These are phyloP conservation scores for Smutsia gigantea DNA, from an alignment of 2,797 vertebrate genomes.

Conservation along the genomic window DNA sequence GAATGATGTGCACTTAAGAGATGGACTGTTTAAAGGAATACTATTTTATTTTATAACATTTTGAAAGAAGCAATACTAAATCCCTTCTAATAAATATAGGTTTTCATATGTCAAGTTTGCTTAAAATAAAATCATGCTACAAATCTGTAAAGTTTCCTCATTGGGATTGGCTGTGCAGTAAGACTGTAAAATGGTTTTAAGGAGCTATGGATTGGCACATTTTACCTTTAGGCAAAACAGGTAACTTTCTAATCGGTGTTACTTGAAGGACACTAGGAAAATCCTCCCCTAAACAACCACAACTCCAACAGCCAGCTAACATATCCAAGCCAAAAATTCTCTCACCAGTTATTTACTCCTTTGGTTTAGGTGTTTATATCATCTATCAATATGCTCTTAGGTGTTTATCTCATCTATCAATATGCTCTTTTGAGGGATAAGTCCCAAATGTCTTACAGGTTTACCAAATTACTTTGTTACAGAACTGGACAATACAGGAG, in stretches of 20 bases:
- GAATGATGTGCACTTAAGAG: neutral
- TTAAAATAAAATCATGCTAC: slow-evolving; percentile 12
- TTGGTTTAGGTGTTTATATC: neutral
- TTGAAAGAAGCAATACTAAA: slow-evolving; percentile 7
- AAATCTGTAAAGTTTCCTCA: neutral
- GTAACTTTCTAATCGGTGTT: slow-evolving; percentile 14
- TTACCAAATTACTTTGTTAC: slow-evolving; percentile 27
- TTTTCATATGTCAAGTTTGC: neutral
- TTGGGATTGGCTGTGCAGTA: neutral
- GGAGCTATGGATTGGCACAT: neutral
- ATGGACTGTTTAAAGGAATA: neutral
- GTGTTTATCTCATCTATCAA: neutral
- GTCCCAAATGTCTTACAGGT: neutral
- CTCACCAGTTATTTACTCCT: neutral
- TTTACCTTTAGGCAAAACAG: neutral
- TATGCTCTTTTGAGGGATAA: neutral
- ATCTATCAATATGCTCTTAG: neutral
- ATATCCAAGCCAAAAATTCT: neutral
- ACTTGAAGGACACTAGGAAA: slow-evolving; percentile 6
- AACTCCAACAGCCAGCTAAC: neutral
- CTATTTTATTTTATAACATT: neutral
- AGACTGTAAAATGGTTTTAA: neutral
- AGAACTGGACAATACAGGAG: neutral
- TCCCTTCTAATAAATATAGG: neutral
- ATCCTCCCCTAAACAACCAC: neutral